phyloP scores from a whole-genome alignment of 2,113 vertebrate genomes.

The Anser brachyrhynchus region DNA sequence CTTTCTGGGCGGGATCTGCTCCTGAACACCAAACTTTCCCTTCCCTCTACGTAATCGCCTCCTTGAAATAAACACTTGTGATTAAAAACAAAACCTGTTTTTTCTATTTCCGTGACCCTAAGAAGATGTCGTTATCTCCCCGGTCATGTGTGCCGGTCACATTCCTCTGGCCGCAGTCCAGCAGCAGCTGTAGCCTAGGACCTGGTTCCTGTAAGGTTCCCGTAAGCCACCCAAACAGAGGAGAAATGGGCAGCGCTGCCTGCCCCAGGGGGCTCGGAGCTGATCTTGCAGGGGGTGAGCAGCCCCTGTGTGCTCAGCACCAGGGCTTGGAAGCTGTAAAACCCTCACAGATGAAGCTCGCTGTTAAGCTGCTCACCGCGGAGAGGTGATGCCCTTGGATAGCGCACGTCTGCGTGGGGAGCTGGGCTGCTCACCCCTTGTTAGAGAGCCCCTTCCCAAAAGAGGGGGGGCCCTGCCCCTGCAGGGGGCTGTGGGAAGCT shows the following conservation, averaged over 20 bases:
- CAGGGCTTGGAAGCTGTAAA: background rate
- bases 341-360: rapidly evolving
- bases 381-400: rapidly evolving
- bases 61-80: background rate
- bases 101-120: background rate
- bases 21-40: background rate
- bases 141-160: background rate
- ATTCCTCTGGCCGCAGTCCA: background rate
- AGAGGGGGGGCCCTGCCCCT: background rate
- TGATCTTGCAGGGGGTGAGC: background rate
- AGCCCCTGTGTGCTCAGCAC: background rate
- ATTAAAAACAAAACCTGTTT: background rate
- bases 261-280: background rate
- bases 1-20: background rate
- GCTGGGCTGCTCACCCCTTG: rapidly evolving
- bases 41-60: background rate
- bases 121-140: background rate
- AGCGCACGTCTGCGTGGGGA: rapidly evolving
- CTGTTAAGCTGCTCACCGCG: background rate
- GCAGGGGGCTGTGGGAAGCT: background rate
- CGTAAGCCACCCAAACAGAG: too few species aligned
- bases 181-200: background rate
- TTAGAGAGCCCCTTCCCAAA: background rate
- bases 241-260: background rate
- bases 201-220: background rate